Base-by-base conservation (phyloP, 2,113 vertebrate species). In the Cheirogaleus medius region DNA sequence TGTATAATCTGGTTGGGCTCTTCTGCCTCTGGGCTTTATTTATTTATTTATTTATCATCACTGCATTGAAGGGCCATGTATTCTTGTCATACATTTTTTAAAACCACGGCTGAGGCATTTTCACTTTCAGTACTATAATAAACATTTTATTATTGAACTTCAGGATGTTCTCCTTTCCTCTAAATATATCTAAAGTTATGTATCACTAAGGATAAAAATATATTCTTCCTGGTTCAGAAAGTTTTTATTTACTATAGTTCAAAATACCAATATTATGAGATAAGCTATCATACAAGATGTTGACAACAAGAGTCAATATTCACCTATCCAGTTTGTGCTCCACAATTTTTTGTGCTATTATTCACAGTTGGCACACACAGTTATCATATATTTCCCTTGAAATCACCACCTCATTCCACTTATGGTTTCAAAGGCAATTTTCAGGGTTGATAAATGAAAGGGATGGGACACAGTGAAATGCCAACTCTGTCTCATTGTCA, bases 81-180 rank as follows among this genome's bases (percentile, higher is more conserved):
- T 90, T 97, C 92, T 95, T 80, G 27, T 92, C 90, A 95, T 97
- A 60, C 95, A 98, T 95, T 98, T 97, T 96, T 96, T 23, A 97
- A 97, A 91, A 94, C 91, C 78, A 91, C 49, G 71, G 83, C 96
- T 96, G 92, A 97, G 92, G 87, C 44, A 93, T 89, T 97, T 97
- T 94, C 69, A 96, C 83, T 95, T 95, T 94, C 74, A 87, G 90
- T 68, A 76, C 87, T 93, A 84, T 90, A 95, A 96, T 95, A 97
- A 98, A 97, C 94, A 96, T 97, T 96, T 98, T 95, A 97, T 97
- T 97, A 92, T 94, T 95, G 95, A 96, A 95, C 80, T 96, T 77
- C 49, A 90, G 94, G 95, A 82, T 95, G 81, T 88, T 96, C 90
- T 94, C 77, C 80, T 97, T 95, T 96, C 49, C 77, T 97, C 80